Evolutionary conservation across 2,113 vertebrate species (phyloP), one percentile per base, ranked within the genome.

Genomic region (Salvator merianae): DNA sequence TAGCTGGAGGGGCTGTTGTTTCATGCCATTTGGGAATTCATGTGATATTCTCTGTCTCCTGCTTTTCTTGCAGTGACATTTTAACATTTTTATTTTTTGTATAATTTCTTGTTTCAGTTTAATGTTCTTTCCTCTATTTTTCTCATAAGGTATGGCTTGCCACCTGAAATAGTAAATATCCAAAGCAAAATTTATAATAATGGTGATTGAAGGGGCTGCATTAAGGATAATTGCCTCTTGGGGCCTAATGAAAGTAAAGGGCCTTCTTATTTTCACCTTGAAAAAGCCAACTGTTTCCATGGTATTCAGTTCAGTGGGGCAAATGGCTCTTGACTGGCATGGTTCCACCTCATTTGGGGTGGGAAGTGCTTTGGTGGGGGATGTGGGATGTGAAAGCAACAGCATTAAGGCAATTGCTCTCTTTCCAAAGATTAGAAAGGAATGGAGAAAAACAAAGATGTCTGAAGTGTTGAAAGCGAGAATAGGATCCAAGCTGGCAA

Each of bases 21-120:
- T 87, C 38, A 59, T 77, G 68, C 16, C 63, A 6, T 80, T 91
- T 79, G 38, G 38, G 53, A 59, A 50, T 81, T 32, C 30, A 32
- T 63, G 28, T 2, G 30, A 47, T 47, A 3, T 22, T 71, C 32
- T 71, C 24, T 80, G 34, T 32, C 77, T 40, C 30, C 65, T 53
- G 0, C 43, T 26, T 59, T 77, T 43, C 79, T 13, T 9, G 36
- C 66, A 71, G 43, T 18, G 62, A 43, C 32, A 3, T 38, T 70
- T 82, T 59, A 1, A 40, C 50, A 18, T 72, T 50, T 34, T 9
- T 43, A 5, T 82, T 70, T 38, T 34, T 65, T 18, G 22, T 73
- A 47, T 84, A 40, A 71, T 14, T 66, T 71, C 78, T 34, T 66
- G 66, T 69, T 24, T 76, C 16, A 26, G 43, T 63, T 78, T 38